A percentile compares a stretch with the other conserved stretches of the same genome.
These are phyloP conservation scores for Triplophysa siluroides DNA, from an alignment of 2,113 vertebrate species.

Conservation along the genomic window DNA sequence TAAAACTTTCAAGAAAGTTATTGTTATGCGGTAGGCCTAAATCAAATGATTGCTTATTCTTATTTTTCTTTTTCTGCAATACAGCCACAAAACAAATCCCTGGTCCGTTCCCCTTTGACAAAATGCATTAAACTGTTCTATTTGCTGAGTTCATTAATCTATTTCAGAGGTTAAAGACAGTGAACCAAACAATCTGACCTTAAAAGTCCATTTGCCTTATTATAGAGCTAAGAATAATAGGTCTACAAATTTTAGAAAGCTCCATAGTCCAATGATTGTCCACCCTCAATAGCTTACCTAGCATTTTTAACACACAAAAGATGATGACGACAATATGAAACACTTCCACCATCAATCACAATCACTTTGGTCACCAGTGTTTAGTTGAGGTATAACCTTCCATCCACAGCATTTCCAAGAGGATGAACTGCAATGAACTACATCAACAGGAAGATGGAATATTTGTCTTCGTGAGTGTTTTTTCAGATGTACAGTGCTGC, in stretches of 20 bases:
- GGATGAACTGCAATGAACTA: neutral
- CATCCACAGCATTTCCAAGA: neutral
- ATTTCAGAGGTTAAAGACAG: slow-evolving; percentile 39
- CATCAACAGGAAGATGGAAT: neutral
- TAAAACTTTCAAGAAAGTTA: neutral
- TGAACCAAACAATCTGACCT: slow-evolving; percentile 41
- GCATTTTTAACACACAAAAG: neutral
- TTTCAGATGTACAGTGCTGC: neutral
- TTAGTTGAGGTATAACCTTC: neutral
- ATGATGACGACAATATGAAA: neutral
- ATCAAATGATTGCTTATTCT: neutral
- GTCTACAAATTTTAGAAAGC: neutral
- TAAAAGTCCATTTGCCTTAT: neutral
- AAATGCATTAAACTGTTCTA: slow-evolving; percentile 15
- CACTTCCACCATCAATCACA: neutral
- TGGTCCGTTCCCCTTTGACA: slow-evolving; percentile 32
- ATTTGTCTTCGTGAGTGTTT: neutral
- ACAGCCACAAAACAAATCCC: slow-evolving; percentile 12
- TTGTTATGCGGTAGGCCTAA: neutral
- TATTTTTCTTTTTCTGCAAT: slow-evolving; percentile 17
- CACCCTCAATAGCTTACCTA: neutral
- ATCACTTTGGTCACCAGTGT: neutral
- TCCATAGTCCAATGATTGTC: neutral
- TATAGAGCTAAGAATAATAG: neutral
- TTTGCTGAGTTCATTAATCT: slow-evolving; percentile 36